phyloP scores from a whole-genome alignment of 2,113 vertebrate genomes.

The Psilopogon haemacephalus region DNA sequence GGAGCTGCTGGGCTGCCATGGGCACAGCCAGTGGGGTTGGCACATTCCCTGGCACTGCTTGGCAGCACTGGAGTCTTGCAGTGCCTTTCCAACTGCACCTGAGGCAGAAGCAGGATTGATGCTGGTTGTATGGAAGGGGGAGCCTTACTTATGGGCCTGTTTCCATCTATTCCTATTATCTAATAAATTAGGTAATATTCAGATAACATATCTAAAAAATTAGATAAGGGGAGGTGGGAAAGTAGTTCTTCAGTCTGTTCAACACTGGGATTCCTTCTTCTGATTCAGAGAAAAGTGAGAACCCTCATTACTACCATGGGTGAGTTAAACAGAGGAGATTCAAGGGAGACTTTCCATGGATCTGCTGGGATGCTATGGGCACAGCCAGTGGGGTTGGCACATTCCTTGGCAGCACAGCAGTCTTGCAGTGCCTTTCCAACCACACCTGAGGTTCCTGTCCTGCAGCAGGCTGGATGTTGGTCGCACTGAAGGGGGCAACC shows the following conservation, averaged over 20 bases:
- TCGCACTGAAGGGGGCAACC: not conserved
- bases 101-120: not conserved
- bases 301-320: not conserved
- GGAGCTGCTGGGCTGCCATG: no score
- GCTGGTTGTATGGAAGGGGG: not conserved
- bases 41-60: not conserved
- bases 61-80: not conserved
- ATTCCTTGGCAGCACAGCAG: not conserved
- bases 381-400: no score
- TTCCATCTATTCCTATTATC: no score
- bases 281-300: not conserved
- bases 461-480: not conserved
- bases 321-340: not conserved
- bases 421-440: no score
- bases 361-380: no score
- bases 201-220: no score
- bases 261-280: not conserved
- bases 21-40: no score
- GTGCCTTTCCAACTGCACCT: not conserved
- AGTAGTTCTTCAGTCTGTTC: not conserved
- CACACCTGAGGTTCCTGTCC: not conserved
- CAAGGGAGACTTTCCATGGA: accelerated
- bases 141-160: not conserved
- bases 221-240: not conserved
- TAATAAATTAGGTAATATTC: not conserved